These are phyloP conservation scores for Temnothorax longispinosus DNA, from an alignment of 1,140 invertebrate species.

Conservation along the genomic window DNA sequence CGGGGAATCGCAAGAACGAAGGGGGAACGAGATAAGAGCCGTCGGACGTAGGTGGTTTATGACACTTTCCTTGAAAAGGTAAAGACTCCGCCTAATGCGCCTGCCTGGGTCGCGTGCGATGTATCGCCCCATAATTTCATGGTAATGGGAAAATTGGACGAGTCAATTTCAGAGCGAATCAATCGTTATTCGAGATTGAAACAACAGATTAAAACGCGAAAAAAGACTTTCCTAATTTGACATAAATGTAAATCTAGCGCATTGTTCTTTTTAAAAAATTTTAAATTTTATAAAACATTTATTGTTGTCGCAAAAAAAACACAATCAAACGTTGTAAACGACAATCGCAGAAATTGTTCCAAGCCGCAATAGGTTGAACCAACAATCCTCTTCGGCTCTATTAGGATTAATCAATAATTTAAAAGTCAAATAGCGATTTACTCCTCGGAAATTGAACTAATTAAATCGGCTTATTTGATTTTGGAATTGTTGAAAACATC, in stretches of 20 bases:
- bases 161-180: background rate
- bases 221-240: background rate
- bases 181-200: background rate
- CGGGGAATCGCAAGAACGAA: conserved; percentile 53
- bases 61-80: conserved; percentile 66
- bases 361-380: background rate
- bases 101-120: conserved; percentile 1
- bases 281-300: background rate
- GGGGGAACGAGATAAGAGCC: conserved; percentile 61
- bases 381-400: background rate
- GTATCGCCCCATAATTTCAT: conserved; percentile 1
- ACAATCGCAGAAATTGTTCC: background rate
- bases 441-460: background rate
- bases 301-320: background rate
- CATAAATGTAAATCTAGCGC: background rate
- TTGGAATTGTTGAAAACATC: background rate
- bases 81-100: conserved; percentile 59
- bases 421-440: background rate
- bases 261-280: background rate
- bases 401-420: background rate
- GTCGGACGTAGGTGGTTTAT: conserved; percentile 68
- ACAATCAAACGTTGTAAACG: background rate
- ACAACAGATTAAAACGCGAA: background rate
- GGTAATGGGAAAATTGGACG: background rate
- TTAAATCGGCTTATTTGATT: background rate